These are phyloP conservation scores for Brachymystax lenok DNA, from an alignment of 2,797 vertebrate species.

Conservation along the genomic window DNA sequence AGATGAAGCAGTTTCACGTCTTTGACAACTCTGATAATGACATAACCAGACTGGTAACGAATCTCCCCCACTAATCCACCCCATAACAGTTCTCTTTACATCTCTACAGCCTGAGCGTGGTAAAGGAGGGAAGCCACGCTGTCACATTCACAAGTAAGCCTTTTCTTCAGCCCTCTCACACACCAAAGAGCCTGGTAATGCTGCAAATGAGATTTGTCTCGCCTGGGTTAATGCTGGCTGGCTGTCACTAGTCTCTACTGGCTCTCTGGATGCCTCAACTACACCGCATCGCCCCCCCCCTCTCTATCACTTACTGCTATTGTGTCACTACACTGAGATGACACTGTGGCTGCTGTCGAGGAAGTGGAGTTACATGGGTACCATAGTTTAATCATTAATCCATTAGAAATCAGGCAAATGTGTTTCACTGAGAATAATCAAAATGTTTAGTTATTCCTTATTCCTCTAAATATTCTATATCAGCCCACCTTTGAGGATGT, in stretches of 20 bases:
- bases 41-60: constrained; percentile 17
- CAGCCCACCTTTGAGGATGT: background rate
- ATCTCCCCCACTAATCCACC: constrained; percentile 22
- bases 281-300: background rate
- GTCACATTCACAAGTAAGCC: constrained; percentile 10
- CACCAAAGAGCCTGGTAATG: constrained; percentile 17
- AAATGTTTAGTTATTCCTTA: background rate
- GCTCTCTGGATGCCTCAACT: background rate
- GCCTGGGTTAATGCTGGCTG: background rate
- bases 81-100: constrained; percentile 17
- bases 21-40: constrained; percentile 11
- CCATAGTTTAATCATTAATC: background rate
- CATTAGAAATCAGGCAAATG: background rate
- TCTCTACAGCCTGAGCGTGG: constrained; percentile 8
- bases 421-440: too few relatives aligned
- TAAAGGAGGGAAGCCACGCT: background rate
- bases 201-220: constrained; percentile 40
- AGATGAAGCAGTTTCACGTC: background rate
- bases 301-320: background rate
- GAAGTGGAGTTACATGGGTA: background rate
- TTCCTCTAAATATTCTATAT: background rate
- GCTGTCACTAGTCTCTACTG: background rate
- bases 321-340: background rate
- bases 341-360: background rate
- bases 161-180: background rate